Conservation (phyloP, 2,888 invertebrate genomes). For the Lagria hirta region DNA sequence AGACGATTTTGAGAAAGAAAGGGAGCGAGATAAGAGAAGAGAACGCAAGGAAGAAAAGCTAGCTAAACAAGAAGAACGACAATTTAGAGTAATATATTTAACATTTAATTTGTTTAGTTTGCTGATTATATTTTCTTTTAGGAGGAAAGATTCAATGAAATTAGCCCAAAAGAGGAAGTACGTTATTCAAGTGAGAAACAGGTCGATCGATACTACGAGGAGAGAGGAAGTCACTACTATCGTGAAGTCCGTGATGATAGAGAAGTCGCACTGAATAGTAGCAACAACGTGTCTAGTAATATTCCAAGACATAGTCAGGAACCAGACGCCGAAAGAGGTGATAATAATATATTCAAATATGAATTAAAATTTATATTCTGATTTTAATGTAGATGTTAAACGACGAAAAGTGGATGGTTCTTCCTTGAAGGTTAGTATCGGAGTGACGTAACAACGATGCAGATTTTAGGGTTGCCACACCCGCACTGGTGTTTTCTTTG, state of each 20-base stretch:
- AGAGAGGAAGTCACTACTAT: conserved; percentile 49
- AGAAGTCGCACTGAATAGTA: conserved; percentile 60
- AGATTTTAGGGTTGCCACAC: conserved; percentile 49
- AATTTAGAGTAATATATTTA: conserved; percentile 43
- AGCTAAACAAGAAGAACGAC: conserved; percentile 47
- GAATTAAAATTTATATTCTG: conserved; percentile 25
- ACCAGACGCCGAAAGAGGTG: conserved; percentile 65
- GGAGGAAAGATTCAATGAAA: conserved; percentile 58
- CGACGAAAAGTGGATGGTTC: conserved; percentile 80
- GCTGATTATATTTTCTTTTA: conserved; percentile 31
- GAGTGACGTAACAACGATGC: conserved; percentile 57
- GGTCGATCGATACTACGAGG: conserved; percentile 56
- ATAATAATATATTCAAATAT: conserved; percentile 13
- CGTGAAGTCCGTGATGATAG: conserved; percentile 54
- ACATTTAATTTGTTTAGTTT: conserved; percentile 12
- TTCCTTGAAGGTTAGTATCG: conserved; percentile 83
- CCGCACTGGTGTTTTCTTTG: conserved; percentile 30
- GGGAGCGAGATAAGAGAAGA: conserved; percentile 62
- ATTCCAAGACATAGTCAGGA: conserved; percentile 59
- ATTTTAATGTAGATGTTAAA: conserved; percentile 73
- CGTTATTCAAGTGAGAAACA: conserved; percentile 57
- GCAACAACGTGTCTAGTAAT: conserved; percentile 54
- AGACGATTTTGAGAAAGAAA: conserved; percentile 63
- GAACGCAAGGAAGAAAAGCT: conserved; percentile 58
- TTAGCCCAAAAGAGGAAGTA: conserved; percentile 49